Conservation (phyloP, 2,888 invertebrate species). For the Rotaria macrura region DNA sequence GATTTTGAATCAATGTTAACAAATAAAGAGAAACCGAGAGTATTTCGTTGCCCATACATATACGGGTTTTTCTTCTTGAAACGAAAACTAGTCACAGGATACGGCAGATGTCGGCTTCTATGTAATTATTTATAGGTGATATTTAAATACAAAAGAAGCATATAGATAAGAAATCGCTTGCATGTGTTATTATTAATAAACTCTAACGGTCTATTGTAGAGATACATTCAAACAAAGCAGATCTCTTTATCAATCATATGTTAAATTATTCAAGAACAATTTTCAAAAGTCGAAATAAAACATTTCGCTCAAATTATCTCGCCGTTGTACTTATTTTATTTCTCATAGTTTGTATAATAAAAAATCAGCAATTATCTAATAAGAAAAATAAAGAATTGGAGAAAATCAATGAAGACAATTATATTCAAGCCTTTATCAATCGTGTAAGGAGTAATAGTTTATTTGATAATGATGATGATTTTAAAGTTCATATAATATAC, state of each 20-base stretch:
- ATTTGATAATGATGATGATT: not conserved
- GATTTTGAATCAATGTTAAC: not conserved
- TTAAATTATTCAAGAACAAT: too few relatives aligned
- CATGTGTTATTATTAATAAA: not conserved
- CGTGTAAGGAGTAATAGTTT: not conserved
- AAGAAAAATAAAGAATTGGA: not conserved
- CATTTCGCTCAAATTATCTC: not conserved
- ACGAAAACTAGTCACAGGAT: too few relatives aligned
- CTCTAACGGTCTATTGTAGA: too few relatives aligned
- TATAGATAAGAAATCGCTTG: not conserved
- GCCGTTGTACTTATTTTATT: not conserved
- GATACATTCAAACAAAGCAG: too few relatives aligned
- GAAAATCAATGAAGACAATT: not conserved
- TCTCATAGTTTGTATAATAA: not conserved
- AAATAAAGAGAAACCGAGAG: not conserved
- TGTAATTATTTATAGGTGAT: too few relatives aligned
- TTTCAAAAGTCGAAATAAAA: not conserved
- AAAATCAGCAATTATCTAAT: not conserved
- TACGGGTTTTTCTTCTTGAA: not conserved
- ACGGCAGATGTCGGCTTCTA: too few relatives aligned
- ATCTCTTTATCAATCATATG: too few relatives aligned
- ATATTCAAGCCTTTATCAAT: not conserved
- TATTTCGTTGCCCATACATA: not conserved
- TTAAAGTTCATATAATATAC: not conserved
- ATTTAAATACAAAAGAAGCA: too few relatives aligned